Evolutionary conservation across 1,140 invertebrate species (phyloP).

Genomic region (Drosophila teissieri): DNA sequence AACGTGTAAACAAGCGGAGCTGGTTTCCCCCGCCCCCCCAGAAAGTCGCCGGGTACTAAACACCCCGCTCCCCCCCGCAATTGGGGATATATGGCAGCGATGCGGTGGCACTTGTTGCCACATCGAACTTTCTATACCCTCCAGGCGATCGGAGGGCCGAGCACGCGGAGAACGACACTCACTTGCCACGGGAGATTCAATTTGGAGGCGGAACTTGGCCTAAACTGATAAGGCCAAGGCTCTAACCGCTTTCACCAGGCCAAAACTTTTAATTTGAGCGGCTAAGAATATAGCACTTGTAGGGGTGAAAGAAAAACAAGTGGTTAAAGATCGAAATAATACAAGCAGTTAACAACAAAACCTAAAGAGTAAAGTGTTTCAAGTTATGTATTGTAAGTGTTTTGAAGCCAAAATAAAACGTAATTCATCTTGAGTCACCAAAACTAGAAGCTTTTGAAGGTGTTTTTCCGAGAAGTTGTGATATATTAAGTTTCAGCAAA

Average conservation of each 20-base stretch:
- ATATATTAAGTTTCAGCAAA: neutral
- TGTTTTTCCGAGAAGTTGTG: neutral
- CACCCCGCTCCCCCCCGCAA: slow-evolving; percentile 45
- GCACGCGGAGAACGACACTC: slow-evolving; percentile 5
- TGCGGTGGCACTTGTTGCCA: slow-evolving; percentile 55
- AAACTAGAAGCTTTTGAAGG: neutral
- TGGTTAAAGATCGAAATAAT: neutral
- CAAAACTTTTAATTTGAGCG: slow-evolving; percentile 4
- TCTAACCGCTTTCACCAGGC: slow-evolving; percentile 29
- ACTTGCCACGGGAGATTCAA: slow-evolving; percentile 32
- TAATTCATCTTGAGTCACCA: neutral
- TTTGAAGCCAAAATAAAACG: neutral
- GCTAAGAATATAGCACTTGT: slow-evolving; percentile 1
- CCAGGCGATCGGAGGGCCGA: slow-evolving; percentile 34
- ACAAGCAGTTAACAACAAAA: too few species aligned
- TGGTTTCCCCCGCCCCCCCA: slow-evolving; percentile 23
- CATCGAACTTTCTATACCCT: slow-evolving; percentile 61
- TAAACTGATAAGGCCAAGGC: slow-evolving; percentile 39
- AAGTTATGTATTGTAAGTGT: too few species aligned
- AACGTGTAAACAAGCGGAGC: slow-evolving; percentile 78
- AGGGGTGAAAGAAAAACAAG: neutral
- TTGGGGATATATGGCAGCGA: slow-evolving; percentile 66
- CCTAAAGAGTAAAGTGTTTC: too few species aligned
- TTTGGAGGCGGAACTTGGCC: slow-evolving; percentile 44
- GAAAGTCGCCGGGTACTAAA: too few species aligned